Conservation (phyloP, 2,113 vertebrate genomes). For the Aegithalos caudatus region DNA sequence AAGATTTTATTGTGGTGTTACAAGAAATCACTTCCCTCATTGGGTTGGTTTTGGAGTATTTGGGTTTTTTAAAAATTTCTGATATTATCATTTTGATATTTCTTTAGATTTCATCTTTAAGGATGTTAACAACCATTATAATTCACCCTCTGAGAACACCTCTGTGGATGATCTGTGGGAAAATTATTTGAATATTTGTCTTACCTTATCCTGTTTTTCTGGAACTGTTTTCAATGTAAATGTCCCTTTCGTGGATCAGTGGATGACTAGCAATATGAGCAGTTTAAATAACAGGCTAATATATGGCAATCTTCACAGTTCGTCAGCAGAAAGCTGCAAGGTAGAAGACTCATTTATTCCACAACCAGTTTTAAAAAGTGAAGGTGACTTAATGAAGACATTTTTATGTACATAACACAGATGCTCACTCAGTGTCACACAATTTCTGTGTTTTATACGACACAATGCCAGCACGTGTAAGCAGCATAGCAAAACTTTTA, state of each 20-base stretch:
- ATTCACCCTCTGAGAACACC: neutral
- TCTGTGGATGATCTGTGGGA: neutral
- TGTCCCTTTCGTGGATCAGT: neutral
- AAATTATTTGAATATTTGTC: neutral
- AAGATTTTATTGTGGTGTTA: neutral
- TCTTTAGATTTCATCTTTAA: neutral
- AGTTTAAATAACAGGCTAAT: neutral
- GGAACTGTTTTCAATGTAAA: neutral
- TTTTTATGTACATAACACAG: neutral
- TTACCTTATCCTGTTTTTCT: neutral
- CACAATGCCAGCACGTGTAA: neutral
- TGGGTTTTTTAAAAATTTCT: neutral
- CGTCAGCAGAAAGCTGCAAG: neutral
- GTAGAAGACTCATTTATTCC: neutral
- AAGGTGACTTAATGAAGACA: neutral
- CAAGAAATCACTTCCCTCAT: neutral
- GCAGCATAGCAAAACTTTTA: neutral
- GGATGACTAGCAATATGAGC: neutral
- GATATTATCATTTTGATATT: neutral
- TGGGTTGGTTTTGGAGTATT: neutral
- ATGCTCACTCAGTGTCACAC: neutral
- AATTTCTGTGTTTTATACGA: neutral
- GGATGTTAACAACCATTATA: neutral
- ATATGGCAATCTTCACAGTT: neutral
- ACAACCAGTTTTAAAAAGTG: neutral